Conservation (phyloP, 2,797 vertebrate species). For the Epinephelus malabaricus region DNA sequence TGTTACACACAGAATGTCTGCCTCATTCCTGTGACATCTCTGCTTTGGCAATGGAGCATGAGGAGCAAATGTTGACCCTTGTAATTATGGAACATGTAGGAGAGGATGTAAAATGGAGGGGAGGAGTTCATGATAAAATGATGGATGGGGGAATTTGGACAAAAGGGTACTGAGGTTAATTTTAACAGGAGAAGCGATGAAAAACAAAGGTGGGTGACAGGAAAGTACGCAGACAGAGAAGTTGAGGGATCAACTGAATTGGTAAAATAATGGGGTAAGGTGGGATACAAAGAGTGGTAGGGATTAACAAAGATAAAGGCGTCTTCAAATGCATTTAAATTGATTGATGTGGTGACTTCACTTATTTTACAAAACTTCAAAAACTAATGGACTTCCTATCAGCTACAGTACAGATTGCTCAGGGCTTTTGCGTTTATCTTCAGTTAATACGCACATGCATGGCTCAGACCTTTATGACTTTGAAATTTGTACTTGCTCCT, state of each 20-base stretch:
- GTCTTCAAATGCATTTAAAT: conserved; percentile 27
- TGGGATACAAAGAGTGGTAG: conserved; percentile 11
- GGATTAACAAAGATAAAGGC: conserved; percentile 44
- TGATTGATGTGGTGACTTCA: conserved; percentile 38
- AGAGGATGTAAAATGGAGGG: conserved; percentile 13
- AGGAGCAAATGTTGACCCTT: conserved; percentile 33
- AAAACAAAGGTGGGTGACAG: conserved; percentile 3
- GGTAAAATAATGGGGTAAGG: background rate
- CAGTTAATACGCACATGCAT: conserved; percentile 35
- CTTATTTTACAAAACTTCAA: conserved; percentile 34
- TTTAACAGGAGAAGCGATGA: background rate
- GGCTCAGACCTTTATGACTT: conserved; percentile 15
- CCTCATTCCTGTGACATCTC: conserved; percentile 1
- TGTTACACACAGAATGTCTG: background rate
- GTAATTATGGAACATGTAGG: conserved; percentile 24
- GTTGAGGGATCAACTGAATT: conserved; percentile 4
- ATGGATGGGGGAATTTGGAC: conserved; percentile 5
- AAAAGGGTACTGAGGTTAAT: conserved; percentile 6
- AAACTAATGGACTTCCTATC: conserved; percentile 41
- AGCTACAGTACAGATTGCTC: conserved; percentile 31
- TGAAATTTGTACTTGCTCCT: conserved; percentile 37
- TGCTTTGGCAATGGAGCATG: conserved; percentile 5
- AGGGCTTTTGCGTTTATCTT: conserved; percentile 33
- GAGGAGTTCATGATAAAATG: conserved; percentile 25
- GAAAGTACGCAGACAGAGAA: background rate